Conservation (phyloP, 2,888 invertebrate genomes). For the Dynastes hyllus region DNA sequence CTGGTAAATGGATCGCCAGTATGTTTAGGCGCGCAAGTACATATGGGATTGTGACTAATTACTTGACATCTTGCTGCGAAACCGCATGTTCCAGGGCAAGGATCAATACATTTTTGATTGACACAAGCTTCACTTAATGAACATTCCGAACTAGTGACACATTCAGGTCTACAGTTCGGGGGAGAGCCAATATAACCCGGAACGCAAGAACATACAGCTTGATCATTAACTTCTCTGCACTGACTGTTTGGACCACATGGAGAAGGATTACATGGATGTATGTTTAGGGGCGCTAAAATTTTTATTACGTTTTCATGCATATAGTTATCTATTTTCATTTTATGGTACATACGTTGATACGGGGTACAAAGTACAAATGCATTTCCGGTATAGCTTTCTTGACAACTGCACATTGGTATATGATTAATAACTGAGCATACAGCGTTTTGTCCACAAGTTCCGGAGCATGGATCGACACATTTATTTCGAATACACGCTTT, state of each 20-base stretch:
- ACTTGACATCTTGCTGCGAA: conserved; percentile 74
- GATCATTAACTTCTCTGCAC: conserved; percentile 77
- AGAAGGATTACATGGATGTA: conserved; percentile 78
- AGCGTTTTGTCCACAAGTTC: conserved; percentile 84
- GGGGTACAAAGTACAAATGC: conserved; percentile 80
- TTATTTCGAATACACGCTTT: conserved; percentile 82
- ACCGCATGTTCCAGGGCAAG: conserved; percentile 75
- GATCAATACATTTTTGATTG: conserved; percentile 74
- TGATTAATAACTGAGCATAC: conserved; percentile 84
- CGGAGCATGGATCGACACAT: conserved; percentile 83
- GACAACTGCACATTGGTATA: conserved; percentile 84
- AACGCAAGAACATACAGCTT: conserved; percentile 73
- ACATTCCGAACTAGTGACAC: conserved; percentile 74
- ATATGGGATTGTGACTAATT: conserved; percentile 76
- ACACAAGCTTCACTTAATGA: conserved; percentile 74
- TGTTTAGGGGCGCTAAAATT: conserved; percentile 70
- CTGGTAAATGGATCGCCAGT: conserved; percentile 76
- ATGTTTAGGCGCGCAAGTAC: conserved; percentile 73
- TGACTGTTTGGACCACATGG: conserved; percentile 85
- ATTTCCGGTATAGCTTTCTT: conserved; percentile 81
- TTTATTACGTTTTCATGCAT: background rate
- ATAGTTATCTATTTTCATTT: background rate
- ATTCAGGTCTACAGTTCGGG: conserved; percentile 73
- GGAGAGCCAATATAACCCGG: conserved; percentile 72
- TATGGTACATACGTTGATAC: conserved; percentile 29